These are phyloP conservation scores for Venustoraphidia nigricollis DNA, from an alignment of 2,888 invertebrate species.

Conservation along the genomic window DNA sequence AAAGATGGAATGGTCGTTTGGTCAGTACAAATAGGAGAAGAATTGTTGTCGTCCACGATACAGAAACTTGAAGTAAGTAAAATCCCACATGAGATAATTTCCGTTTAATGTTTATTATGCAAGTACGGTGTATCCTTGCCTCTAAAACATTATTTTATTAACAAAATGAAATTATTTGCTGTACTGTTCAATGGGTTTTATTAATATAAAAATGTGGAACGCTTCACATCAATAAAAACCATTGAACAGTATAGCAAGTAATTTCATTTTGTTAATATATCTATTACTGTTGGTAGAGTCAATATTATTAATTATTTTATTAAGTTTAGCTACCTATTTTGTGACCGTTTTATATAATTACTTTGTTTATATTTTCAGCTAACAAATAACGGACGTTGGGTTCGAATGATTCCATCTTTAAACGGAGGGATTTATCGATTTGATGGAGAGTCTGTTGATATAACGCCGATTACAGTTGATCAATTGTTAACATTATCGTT, in stretches of 20 bases:
- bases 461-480: constrained; percentile 75
- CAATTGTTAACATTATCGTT: constrained; percentile 75
- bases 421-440: constrained; percentile 85
- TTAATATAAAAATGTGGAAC: no score
- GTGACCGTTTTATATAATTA: constrained; percentile 2
- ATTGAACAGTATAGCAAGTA: no score
- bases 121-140: constrained; percentile 1
- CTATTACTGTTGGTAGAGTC: no score
- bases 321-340: constrained; percentile 3
- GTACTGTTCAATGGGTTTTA: no score
- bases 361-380: constrained; percentile 34
- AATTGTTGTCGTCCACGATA: constrained; percentile 77
- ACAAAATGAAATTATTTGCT: no score
- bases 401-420: constrained; percentile 82
- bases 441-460: constrained; percentile 76
- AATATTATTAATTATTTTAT: no score
- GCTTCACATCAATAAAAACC: no score
- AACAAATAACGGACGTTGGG: constrained; percentile 69
- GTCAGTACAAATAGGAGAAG: constrained; percentile 62
- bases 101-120: constrained; percentile 1
- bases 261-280: no score
- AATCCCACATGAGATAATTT: background rate
- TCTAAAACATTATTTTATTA: no score
- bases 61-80: constrained; percentile 63
- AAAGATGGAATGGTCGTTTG: constrained; percentile 53